Evolutionary conservation across 2,888 invertebrate species (phyloP).

Genomic region (Oscheius onirici): DNA sequence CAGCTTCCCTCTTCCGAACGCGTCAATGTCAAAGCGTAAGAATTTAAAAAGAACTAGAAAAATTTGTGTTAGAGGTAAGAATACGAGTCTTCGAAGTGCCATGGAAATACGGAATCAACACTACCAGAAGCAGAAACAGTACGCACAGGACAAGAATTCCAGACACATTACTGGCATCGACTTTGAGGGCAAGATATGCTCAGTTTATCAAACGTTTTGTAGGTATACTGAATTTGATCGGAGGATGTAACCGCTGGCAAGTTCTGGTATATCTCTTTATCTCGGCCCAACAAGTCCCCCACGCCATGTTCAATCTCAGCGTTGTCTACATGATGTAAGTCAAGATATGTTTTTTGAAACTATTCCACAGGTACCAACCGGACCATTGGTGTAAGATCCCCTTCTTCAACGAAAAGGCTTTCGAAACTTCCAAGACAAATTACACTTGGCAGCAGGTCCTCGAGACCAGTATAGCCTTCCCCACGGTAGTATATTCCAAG

Average conservation of each 20-base stretch:
- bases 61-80: constrained; percentile 1
- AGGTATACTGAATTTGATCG: constrained; percentile 70
- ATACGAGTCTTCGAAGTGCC: constrained; percentile 43
- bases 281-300: constrained; percentile 69
- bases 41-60: neutral
- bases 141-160: constrained; percentile 38
- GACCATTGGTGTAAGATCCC: constrained; percentile 71
- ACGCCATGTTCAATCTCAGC: constrained; percentile 70
- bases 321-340: constrained; percentile 71
- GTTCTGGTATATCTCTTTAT: constrained; percentile 69
- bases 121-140: constrained; percentile 54
- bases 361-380: constrained; percentile 64
- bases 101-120: constrained; percentile 57
- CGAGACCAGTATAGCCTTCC: constrained; percentile 62
- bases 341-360: constrained; percentile 1
- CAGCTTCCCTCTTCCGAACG: constrained; percentile 1
- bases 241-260: constrained; percentile 70
- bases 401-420: constrained; percentile 58
- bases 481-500: constrained; percentile 13
- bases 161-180: constrained; percentile 49
- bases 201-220: neutral
- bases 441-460: constrained; percentile 68
- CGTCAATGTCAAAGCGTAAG: constrained; percentile 16
- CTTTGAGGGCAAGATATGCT: constrained; percentile 47
- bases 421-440: constrained; percentile 54